Base-by-base conservation (phyloP, 2,797 vertebrate genomes). In the Arrhamphus sclerolepis region DNA sequence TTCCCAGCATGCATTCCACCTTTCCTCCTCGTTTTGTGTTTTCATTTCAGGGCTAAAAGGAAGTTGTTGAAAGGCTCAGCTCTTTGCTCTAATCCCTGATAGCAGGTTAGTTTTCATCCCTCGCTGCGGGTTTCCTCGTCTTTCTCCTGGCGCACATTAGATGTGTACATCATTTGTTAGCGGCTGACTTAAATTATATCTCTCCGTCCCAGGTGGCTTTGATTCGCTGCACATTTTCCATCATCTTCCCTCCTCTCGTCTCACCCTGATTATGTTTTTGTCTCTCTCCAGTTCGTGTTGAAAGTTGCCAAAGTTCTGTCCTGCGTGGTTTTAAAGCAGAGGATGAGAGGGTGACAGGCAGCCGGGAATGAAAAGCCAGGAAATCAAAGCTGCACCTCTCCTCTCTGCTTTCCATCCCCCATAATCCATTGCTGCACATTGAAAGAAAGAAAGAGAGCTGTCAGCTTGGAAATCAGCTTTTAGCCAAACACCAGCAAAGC, bases 131-230 rank as follows among this genome's bases (percentile, higher is more conserved):
- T 86, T 80, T 71, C 57, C 48, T 62, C 77, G 76, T 75, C 57
- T 71, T 75, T 28, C 62, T 78, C 58, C 60, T 67, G 76, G 64
- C 69, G 66, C 48, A 14, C 62, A 71, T 85, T 81, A 72, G 83
- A 81, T 59, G 69, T 80, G 87, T 82, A 81, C 89, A 85, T 86
- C 81, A 76, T 90, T 86, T 87, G 85, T 88, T 90, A 75, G 81
- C 72, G 61, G 61, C 66, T 56, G 87, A 87, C 82, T 89, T 87
- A 88, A 88, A 87, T 86, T 86, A 80, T 85, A 89, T 90, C 87
- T 81, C 77, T 60, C 65, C 48, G 59, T 83, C 80, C 81, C 82
- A 84, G 84, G 84, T 88, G 84, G 77, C 76, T 89, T 83, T 90
- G 86, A 91, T 91, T 80, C 63, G 59, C 68, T 31, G 21, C 61